Percentiles rank a stretch among this genome's conserved stretches.
Evolutionary conservation across 1,140 invertebrate species (phyloP).

Genomic region (Pseudoatta argentina): DNA sequence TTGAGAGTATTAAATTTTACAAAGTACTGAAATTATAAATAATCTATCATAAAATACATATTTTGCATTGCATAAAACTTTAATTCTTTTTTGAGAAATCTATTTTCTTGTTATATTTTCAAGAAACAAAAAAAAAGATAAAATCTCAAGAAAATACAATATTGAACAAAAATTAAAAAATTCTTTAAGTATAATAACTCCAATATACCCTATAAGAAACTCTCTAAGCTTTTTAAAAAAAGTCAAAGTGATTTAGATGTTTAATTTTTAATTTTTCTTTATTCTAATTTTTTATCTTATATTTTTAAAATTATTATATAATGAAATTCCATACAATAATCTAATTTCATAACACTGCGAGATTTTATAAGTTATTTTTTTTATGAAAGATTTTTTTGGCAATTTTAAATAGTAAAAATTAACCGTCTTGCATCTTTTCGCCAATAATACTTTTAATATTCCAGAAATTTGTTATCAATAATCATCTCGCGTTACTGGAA

Average conservation of each 20-base stretch:
- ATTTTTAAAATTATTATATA: not conserved
- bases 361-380: not conserved
- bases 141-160: not conserved
- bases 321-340: not conserved
- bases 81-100: not conserved
- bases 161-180: not conserved
- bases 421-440: not conserved
- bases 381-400: not conserved
- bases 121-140: not conserved
- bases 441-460: slow-evolving; percentile 18
- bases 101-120: not conserved
- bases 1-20: not conserved
- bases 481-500: not conserved
- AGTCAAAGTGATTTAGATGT: no score
- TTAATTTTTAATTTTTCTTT: no score
- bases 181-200: not conserved
- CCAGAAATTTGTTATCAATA: slow-evolving; percentile 23
- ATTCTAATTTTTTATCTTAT: not conserved
- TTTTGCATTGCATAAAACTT: not conserved
- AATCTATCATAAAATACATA: not conserved
- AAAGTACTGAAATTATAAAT: not conserved
- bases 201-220: not conserved
- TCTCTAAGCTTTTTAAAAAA: not conserved
- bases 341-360: not conserved
- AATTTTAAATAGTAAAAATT: not conserved